These are phyloP conservation scores for Mechanitis messenoides DNA, from an alignment of 2,888 invertebrate genomes.

Conservation along the genomic window DNA sequence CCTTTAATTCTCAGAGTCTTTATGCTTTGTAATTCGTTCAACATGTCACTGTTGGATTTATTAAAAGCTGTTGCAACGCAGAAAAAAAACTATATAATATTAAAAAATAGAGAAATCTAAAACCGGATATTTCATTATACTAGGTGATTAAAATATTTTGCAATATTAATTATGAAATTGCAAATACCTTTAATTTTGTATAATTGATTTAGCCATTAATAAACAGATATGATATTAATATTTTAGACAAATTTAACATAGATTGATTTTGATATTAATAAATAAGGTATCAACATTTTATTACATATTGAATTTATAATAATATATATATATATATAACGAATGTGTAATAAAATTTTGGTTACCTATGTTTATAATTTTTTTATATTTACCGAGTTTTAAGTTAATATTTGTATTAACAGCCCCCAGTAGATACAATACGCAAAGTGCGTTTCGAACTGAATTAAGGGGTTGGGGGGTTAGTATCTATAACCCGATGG, in stretches of 20 bases:
- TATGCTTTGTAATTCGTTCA: constrained; percentile 64
- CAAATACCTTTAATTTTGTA: background rate
- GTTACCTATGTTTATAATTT: too few species aligned
- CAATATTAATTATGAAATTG: too few species aligned
- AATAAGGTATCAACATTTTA: too few species aligned
- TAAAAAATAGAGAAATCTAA: too few species aligned
- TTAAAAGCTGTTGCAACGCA: constrained; percentile 42
- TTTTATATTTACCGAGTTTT: too few species aligned
- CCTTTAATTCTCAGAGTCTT: constrained; percentile 59
- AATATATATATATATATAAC: background rate
- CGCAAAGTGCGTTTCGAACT: constrained; percentile 47
- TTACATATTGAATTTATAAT: too few species aligned
- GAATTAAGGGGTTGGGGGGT: constrained; percentile 60
- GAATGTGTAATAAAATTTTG: too few species aligned
- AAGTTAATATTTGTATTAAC: constrained; percentile 19
- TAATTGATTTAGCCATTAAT: background rate
- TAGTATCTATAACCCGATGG: constrained; percentile 69
- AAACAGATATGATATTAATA: background rate
- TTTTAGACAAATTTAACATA: too few species aligned
- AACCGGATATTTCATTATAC: too few species aligned
- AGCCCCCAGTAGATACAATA: constrained; percentile 41
- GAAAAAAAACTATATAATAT: background rate
- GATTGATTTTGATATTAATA: too few species aligned
- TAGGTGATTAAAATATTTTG: too few species aligned
- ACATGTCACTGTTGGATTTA: constrained; percentile 52